These are phyloP conservation scores for Rhagonycha fulva DNA, from an alignment of 2,888 invertebrate species.

Conservation along the genomic window DNA sequence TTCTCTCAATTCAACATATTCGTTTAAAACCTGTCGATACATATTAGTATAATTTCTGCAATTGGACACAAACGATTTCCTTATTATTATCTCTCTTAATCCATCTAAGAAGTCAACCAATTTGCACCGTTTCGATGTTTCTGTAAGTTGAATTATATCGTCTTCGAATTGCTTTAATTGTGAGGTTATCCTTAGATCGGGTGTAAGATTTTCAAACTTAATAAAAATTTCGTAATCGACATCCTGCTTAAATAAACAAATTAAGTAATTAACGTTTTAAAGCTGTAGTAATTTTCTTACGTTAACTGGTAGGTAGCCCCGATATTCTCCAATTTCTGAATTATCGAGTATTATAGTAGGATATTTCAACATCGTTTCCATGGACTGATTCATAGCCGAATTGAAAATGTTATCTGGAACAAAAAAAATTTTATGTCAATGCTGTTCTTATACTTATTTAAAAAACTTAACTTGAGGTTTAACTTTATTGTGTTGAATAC, in stretches of 20 bases:
- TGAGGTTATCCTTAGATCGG: slow-evolving; percentile 25
- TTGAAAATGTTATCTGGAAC: not conserved
- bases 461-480: too few species aligned
- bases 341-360: slow-evolving; percentile 38
- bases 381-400: not conserved
- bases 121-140: not conserved
- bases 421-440: not conserved
- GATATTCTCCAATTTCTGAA: slow-evolving; percentile 20
- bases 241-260: slow-evolving; percentile 32
- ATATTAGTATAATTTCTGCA: slow-evolving; percentile 1
- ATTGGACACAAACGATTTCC: slow-evolving; percentile 6
- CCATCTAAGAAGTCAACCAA: slow-evolving; percentile 37
- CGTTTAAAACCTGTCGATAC: slow-evolving; percentile 22
- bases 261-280: not conserved
- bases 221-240: slow-evolving; percentile 37
- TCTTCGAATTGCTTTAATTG: slow-evolving; percentile 21
- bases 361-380: slow-evolving; percentile 39
- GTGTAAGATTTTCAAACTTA: slow-evolving; percentile 21
- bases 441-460: not conserved
- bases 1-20: slow-evolving; percentile 35
- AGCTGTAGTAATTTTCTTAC: slow-evolving; percentile 25
- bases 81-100: slow-evolving; percentile 32
- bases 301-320: slow-evolving; percentile 38
- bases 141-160: slow-evolving; percentile 11
- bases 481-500: too few species aligned